Evolutionary conservation across 2,888 invertebrate species (phyloP).

Genomic region (Psylliodes chrysocephalus): DNA sequence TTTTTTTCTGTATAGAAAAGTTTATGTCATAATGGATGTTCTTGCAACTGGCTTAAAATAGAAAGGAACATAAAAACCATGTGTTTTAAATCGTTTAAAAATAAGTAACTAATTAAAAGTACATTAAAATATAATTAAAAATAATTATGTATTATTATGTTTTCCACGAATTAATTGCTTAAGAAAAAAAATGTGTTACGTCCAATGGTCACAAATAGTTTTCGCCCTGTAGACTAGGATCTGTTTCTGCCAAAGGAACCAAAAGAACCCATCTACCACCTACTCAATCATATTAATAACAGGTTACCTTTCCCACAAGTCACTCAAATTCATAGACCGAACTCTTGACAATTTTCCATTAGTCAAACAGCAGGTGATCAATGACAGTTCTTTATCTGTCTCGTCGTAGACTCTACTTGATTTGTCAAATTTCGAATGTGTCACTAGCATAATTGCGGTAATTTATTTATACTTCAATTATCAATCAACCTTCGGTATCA

Average conservation of each 20-base stretch:
- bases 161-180: too few species aligned
- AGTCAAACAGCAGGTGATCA: conserved; percentile 55
- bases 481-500: conserved; percentile 37
- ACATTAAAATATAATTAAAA: too few species aligned
- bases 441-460: conserved; percentile 50
- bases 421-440: conserved; percentile 54
- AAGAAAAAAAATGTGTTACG: too few species aligned
- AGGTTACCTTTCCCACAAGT: conserved; percentile 45
- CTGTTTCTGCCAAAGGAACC: conserved; percentile 28
- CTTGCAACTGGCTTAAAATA: too few species aligned
- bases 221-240: conserved; percentile 4
- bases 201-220: too few species aligned
- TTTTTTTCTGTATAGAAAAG: too few species aligned
- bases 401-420: conserved; percentile 46
- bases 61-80: too few species aligned
- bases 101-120: too few species aligned
- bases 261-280: conserved; percentile 25
- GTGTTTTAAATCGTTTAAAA: too few species aligned
- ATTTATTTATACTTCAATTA: conserved; percentile 49
- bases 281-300: conserved; percentile 37
- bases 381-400: conserved; percentile 54
- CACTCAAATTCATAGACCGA: conserved; percentile 44
- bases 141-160: too few species aligned
- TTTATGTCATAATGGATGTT: too few species aligned
- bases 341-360: conserved; percentile 48